phyloP scores from a whole-genome alignment of 1,140 invertebrate species.

The Panulirus ornatus region DNA sequence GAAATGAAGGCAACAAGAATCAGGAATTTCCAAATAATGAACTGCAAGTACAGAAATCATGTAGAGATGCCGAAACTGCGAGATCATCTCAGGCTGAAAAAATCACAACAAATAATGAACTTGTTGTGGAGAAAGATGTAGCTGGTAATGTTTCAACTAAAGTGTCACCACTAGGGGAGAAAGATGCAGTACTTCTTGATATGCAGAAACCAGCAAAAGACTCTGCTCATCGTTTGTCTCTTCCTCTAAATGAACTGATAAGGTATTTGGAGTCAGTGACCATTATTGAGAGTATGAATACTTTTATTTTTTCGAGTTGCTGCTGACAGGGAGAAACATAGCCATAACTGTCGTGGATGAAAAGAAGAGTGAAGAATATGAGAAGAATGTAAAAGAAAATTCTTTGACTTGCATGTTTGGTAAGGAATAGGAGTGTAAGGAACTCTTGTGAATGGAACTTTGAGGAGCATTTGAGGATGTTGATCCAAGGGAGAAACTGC shows the following conservation, averaged over 20 bases:
- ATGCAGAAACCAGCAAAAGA: constrained; percentile 16
- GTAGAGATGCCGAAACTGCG: background rate
- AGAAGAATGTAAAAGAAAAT: too few relatives aligned
- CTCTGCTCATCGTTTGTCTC: constrained; percentile 41
- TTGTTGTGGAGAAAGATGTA: background rate
- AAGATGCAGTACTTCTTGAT: background rate
- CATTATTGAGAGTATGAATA: background rate
- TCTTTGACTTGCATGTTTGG: too few relatives aligned
- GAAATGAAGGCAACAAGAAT: background rate
- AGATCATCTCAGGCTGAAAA: background rate
- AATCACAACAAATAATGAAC: background rate
- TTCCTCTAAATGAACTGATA: constrained; percentile 62
- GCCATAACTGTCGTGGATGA: too few relatives aligned
- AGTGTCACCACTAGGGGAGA: background rate
- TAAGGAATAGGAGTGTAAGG: too few relatives aligned
- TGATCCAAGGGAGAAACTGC: too few relatives aligned
- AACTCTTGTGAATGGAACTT: too few relatives aligned
- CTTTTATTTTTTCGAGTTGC: too few relatives aligned
- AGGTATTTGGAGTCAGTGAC: constrained; percentile 24
- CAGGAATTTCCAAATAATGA: background rate
- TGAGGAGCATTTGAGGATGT: too few relatives aligned
- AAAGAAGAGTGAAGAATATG: too few relatives aligned
- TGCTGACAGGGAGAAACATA: too few relatives aligned
- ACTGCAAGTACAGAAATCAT: background rate
- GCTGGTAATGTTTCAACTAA: too few relatives aligned